These are phyloP conservation scores for Caenorhabditis sinica DNA, from an alignment of 2,888 invertebrate genomes.

Conservation along the genomic window DNA sequence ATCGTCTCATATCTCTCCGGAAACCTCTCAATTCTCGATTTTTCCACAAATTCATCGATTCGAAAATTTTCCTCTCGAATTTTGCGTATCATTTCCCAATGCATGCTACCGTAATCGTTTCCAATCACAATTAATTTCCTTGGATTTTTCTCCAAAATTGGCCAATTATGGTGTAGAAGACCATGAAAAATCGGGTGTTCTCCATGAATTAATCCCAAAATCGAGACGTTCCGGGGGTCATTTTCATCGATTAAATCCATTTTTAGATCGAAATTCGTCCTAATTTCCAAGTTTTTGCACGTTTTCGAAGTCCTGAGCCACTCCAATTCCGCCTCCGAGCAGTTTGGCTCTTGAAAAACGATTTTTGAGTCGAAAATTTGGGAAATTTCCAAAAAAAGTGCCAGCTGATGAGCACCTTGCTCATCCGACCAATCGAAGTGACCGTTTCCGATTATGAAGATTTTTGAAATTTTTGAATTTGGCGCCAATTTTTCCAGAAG, in stretches of 20 bases:
- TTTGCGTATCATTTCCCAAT: conserved; percentile 29
- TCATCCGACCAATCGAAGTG: conserved; percentile 70
- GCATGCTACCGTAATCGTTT: conserved; percentile 62
- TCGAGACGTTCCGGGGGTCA: background rate
- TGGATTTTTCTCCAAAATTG: background rate
- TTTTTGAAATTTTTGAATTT: conserved; percentile 37
- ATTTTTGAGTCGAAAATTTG: conserved; percentile 37
- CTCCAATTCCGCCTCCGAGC: conserved; percentile 47
- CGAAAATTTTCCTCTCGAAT: background rate
- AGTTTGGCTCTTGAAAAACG: conserved; percentile 69
- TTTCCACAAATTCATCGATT: conserved; percentile 34
- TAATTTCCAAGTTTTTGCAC: too few relatives aligned
- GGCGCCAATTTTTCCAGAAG: conserved; percentile 5
- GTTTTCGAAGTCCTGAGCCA: too few relatives aligned
- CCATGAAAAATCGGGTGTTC: conserved; percentile 65
- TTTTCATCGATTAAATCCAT: conserved; percentile 30
- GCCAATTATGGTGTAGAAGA: conserved; percentile 60
- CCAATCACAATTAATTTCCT: conserved; percentile 59
- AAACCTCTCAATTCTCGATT: conserved; percentile 6
- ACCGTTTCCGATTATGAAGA: conserved; percentile 74
- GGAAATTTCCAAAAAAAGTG: conserved; percentile 60
- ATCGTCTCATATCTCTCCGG: conserved; percentile 13
- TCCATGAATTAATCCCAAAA: conserved; percentile 65
- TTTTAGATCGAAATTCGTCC: conserved; percentile 22
- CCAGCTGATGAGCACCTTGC: conserved; percentile 74